These are phyloP conservation scores for Heliconius himera DNA, from an alignment of 1,140 invertebrate genomes.

Conservation along the genomic window DNA sequence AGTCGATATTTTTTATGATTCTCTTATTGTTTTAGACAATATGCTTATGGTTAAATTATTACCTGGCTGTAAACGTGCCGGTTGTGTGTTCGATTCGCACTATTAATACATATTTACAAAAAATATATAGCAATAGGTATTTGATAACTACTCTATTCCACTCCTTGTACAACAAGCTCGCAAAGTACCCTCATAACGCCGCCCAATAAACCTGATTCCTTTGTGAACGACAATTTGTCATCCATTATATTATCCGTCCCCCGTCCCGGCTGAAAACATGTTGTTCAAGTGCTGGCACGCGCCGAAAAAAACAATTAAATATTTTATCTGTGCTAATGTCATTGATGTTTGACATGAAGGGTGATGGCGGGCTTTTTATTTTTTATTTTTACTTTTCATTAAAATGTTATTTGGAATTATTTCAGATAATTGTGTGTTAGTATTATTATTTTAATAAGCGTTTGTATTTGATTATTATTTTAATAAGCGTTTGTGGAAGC, in stretches of 20 bases:
- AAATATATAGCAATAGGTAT: neutral
- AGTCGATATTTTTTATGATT: no score
- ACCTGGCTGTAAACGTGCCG: no score
- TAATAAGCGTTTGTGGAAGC: no score
- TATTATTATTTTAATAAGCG: neutral
- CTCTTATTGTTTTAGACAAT: no score
- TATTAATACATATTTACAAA: no score
- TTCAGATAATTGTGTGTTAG: neutral
- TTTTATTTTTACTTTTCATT: neutral
- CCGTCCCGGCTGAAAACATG: conserved; percentile 48
- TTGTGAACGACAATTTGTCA: conserved; percentile 76
- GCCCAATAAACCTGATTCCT: conserved; percentile 76
- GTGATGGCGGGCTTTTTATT: conserved; percentile 2
- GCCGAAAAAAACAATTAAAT: conserved; percentile 70
- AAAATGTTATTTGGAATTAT: neutral
- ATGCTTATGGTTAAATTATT: no score
- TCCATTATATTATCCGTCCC: conserved; percentile 54
- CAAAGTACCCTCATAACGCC: conserved; percentile 71
- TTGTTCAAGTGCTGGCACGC: conserved; percentile 65
- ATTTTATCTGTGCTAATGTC: conserved; percentile 53
- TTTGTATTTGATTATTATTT: no score
- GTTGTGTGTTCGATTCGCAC: no score
- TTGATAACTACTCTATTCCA: conserved; percentile 43
- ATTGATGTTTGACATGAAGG: conserved; percentile 43
- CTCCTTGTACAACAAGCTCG: conserved; percentile 49